Evolutionary conservation across 2,113 vertebrate species (phyloP), one percentile per base, ranked within the genome.

Genomic region (Rhinolophus sinicus): DNA sequence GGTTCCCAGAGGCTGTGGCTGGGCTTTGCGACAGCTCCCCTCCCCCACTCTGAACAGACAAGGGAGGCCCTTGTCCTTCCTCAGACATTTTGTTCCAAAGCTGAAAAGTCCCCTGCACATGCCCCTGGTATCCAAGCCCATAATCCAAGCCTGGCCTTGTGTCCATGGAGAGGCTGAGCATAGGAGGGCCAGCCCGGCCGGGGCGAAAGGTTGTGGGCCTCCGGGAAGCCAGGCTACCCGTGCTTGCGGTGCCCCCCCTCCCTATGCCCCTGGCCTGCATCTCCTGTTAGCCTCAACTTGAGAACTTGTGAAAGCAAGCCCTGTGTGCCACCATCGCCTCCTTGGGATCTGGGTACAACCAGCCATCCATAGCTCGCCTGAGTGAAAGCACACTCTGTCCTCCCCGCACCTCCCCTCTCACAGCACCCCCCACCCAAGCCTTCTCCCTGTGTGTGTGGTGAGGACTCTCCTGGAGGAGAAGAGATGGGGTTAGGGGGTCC

Each of bases 31-130:
- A 38, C 62, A 65, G 64, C 35, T 75, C 40, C 54, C 93, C 44
- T 73, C 82, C 88, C 69, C 88, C 87, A 47, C 5, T 40, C 67
- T 40, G 33, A 40, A 3, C 3, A 2, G 67, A 96, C 90, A 95
- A 97, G 94, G 67, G 69, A 70, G 75, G 69, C 56, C 83, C 82
- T 93, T 91, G 88, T 94, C 88, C 35, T 22, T 35, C 58, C 88
- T 83, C 52, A 83, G 73, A 93, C n/a, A 76, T 91, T 87, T 75
- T 62, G 64, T 93, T 93, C 91, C 78, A 65, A 76, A 62, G 78
- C 86, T 92, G 70, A 56, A 82, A 89, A 11, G 19, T 54, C 52
- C 80, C 64, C 60, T 40, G 64, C 60, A 24, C 72, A 3, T 28
- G 86, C 38, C 86, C 64, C 58, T 70, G 65, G 81, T 54, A 6